Evolutionary conservation across 1,140 invertebrate species (phyloP), one percentile per base, ranked within the genome.

Genomic region (Schmidtea mediterranea): DNA sequence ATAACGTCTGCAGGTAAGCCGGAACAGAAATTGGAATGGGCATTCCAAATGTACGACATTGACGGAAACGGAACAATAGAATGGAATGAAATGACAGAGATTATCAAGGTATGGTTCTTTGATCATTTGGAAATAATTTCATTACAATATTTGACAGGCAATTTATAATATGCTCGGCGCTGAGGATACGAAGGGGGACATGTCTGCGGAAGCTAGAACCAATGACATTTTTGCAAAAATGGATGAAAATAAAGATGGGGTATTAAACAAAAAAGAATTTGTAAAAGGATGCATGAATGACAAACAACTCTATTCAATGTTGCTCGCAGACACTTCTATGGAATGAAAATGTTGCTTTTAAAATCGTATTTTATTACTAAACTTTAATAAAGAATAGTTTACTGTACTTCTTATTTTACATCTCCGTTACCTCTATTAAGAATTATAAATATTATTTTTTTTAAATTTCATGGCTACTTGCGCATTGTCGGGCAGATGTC

Each of bases 21-120:
- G n/a, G 82, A 94, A 65, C 84, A 95, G 64, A 95, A 95, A 69
- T 73, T 97, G 37, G 89, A 94, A 70, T 95, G 89, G 90, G 89
- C 90, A 39, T 95, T 97, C 72, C 76, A 80, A 49, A 71, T 72
- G 69, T 95, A 95, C 65, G 90, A 97, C 63, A 89, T 95, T 13
- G 87, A 97, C 66, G 84, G 83, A 19, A 94, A 97, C 66, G 90
- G 90, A 51, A 82, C 89, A 51, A 95, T 97, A 62, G 87, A 95
- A 65, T 82, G 89, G 59, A 80, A 86, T 45, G 73, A 75, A 58
- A 75, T 75, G 73, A 68, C 67, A 43, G 71, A 73, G 58, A 74
- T 74, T 49, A 73, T 75, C 41, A 62, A 67, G 58, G 72, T 74
- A 18, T 18, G 9, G 19, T 32, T 16, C 16, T 16, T 46, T 50